These are phyloP conservation scores for Acanthisitta chloris DNA, from an alignment of 2,113 vertebrate species.

Conservation along the genomic window DNA sequence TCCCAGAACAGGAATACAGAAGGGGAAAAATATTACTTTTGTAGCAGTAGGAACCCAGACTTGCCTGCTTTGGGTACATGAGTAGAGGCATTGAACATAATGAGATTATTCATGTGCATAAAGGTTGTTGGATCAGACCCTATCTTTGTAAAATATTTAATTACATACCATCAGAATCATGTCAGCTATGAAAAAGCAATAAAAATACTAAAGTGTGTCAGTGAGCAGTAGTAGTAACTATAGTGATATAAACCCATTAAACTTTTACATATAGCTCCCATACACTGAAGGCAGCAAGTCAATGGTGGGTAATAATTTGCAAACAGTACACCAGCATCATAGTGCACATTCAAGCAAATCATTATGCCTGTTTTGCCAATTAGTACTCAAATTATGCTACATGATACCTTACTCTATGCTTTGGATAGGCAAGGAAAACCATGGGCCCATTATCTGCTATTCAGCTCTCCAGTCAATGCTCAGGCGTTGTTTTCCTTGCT, in stretches of 20 bases:
- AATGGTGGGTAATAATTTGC: background rate
- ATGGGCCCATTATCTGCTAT: background rate
- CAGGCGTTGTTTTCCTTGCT: background rate
- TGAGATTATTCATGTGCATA: conserved; percentile 21
- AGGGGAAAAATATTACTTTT: background rate
- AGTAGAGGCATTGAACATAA: background rate
- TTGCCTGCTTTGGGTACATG: background rate
- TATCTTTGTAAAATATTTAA: conserved; percentile 59
- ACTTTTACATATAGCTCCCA: background rate
- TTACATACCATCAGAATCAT: conserved; percentile 31
- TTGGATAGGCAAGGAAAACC: background rate
- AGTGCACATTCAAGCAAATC: background rate
- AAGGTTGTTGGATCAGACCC: conserved; percentile 21
- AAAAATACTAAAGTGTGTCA: conserved; percentile 40
- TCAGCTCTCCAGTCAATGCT: background rate
- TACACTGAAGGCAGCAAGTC: background rate
- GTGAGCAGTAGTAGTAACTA: background rate
- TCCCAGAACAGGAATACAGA: background rate
- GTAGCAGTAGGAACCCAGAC: background rate
- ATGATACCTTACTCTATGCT: background rate
- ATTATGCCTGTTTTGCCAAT: background rate
- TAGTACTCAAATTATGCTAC: background rate
- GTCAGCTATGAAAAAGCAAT: conserved; percentile 51
- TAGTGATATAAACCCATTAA: background rate
- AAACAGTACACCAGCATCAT: background rate